Evolutionary conservation across 1,140 invertebrate genomes (phyloP), one percentile per base, ranked within the genome.

Genomic region (Doryteuthis pealeii): DNA sequence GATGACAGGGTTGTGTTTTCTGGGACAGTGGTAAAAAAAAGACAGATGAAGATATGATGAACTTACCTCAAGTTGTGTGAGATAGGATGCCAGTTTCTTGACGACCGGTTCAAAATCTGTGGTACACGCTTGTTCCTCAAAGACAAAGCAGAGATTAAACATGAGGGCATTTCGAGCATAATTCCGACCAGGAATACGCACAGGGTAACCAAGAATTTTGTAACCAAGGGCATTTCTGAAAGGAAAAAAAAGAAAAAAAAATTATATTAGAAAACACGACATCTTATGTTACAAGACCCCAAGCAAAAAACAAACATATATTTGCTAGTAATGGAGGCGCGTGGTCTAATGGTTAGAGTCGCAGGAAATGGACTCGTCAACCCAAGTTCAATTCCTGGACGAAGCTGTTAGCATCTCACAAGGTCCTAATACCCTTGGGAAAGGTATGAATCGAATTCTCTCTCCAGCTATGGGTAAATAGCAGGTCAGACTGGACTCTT

Each of bases 131-230:
- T 76, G 65, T 65, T 81, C 70, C 82, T 96, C 93, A 85, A 95
- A 98, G 0, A 98, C 95, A 88, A 99, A 97, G 86, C 96, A 98
- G 3, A 98, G 87, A 88, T 99, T 99, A 87, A 98, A 99, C 72
- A 97, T 93, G 80, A 96, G 94, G 33, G 94, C 93, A 90, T 99
- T 98, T 76, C 97, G 90, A n/a, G 92, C 92, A 90, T 98, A 98
- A 81, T 95, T 94, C 70, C 93, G 91, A 68, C 95, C 92, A 80
- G 95, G 93, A 73, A 99, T 96, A 78, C 92, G 91, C 35, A 97
- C 93, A 0, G 97, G 96, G 89, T 94, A 98, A 0, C 97, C 96
- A 26, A 97, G 90, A 74, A 98, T 95, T 89, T 97, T 98, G 74
- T 92, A 92, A 62, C 94, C 93, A 74, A 93, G 89, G 6, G 92